A percentile compares a stretch with the other conserved stretches of the same genome.
phyloP scores from a whole-genome alignment of 1,140 invertebrate genomes.

The Nephila pilipes region DNA sequence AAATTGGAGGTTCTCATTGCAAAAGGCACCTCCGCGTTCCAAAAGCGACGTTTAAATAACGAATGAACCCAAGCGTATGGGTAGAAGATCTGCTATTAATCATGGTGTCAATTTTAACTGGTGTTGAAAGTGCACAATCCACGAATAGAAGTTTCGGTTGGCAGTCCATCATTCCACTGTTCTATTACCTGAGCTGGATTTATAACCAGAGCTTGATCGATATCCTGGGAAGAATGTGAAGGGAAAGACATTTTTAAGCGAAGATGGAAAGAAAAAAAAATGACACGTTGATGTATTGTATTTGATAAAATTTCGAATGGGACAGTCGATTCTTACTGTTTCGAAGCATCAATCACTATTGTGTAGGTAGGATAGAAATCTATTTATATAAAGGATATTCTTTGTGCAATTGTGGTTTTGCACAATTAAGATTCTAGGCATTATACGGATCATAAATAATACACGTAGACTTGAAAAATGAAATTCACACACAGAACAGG shows the following conservation, averaged over 20 bases:
- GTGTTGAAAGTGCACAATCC: constrained; percentile 74
- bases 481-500: too few species aligned
- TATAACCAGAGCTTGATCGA: constrained; percentile 53
- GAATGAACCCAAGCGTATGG: constrained; percentile 40
- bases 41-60: constrained; percentile 72
- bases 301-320: constrained; percentile 26
- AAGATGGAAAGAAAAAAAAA: background rate
- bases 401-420: too few species aligned
- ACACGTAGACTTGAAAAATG: too few species aligned
- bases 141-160: constrained; percentile 66
- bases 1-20: constrained; percentile 39
- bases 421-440: too few species aligned
- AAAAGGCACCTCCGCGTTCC: background rate
- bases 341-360: background rate
- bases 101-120: constrained; percentile 70
- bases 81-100: constrained; percentile 57
- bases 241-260: constrained; percentile 34
- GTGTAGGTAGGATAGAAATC: background rate
- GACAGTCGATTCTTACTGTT: background rate
- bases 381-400: background rate
- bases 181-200: constrained; percentile 68
- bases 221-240: constrained; percentile 26
- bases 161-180: constrained; percentile 61
- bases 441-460: too few species aligned
- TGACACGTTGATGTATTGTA: constrained; percentile 5